These are phyloP conservation scores for Neomonachus schauinslandi DNA, from an alignment of 2,113 vertebrate species.

Conservation along the genomic window DNA sequence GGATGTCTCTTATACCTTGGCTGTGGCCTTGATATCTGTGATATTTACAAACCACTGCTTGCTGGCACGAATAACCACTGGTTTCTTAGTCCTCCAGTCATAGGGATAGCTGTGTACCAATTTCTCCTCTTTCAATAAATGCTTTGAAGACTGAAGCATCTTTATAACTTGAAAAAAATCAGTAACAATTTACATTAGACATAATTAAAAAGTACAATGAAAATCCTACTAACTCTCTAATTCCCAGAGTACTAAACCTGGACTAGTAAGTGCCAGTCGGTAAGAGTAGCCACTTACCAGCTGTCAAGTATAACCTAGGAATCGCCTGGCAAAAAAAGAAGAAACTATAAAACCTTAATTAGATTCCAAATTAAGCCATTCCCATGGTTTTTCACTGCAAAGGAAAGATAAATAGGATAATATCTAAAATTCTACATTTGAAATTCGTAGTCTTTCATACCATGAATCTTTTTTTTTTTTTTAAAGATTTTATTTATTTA, in stretches of 20 bases:
- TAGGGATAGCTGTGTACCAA: constrained; percentile 95
- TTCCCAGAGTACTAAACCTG: background rate
- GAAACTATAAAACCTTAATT: background rate
- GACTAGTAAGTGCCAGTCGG: background rate
- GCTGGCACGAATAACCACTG: constrained; percentile 95
- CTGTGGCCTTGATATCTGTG: constrained; percentile 90
- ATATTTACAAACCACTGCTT: constrained; percentile 99
- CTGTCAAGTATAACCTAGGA: background rate
- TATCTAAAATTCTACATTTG: background rate
- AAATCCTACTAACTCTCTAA: background rate
- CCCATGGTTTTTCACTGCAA: background rate
- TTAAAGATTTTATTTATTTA: no score
- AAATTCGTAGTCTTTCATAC: background rate
- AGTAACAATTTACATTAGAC: background rate
- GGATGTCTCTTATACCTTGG: constrained; percentile 88
- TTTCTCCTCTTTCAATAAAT: constrained; percentile 92
- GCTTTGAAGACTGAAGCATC: constrained; percentile 91
- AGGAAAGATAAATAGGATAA: background rate
- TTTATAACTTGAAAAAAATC: constrained; percentile 85
- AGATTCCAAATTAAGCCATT: background rate
- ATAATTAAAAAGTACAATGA: background rate
- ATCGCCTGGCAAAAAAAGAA: background rate
- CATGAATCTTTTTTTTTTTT: background rate
- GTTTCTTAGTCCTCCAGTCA: constrained; percentile 97
- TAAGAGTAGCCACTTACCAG: background rate